Conservation (phyloP, 2,888 invertebrate species). For the Himalopsyche anomala region DNA sequence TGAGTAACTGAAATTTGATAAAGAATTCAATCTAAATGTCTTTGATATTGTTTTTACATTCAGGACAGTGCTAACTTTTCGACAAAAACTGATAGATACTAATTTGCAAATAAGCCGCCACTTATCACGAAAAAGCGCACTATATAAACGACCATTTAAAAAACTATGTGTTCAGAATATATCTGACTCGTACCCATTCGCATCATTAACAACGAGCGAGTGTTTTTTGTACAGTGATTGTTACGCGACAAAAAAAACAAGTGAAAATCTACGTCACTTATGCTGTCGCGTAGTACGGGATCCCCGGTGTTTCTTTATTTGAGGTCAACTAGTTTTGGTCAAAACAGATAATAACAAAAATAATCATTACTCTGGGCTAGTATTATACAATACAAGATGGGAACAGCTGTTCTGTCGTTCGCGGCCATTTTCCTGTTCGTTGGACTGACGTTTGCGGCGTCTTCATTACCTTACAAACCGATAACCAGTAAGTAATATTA, state of each 20-base stretch:
- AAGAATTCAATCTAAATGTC: no score
- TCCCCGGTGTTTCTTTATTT: neutral
- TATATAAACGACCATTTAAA: neutral
- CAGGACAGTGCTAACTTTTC: no score
- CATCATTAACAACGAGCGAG: neutral
- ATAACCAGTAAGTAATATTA: neutral
- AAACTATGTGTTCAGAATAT: neutral
- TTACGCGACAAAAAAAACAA: neutral
- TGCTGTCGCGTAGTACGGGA: neutral
- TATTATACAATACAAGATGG: neutral
- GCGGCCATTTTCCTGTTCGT: neutral
- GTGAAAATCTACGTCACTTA: neutral
- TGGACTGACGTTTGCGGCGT: neutral
- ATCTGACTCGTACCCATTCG: neutral
- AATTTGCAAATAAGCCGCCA: no score
- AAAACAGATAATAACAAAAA: neutral
- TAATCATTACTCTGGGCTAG: neutral
- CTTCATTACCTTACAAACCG: neutral
- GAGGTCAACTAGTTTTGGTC: conserved; percentile 22
- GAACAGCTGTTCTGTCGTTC: neutral
- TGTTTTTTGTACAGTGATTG: neutral
- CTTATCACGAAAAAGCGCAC: neutral
- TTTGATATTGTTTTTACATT: no score
- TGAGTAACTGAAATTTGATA: no score
- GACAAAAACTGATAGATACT: no score